phyloP scores from a whole-genome alignment of 2,113 vertebrate genomes.

The Tachysurus fulvidraco region DNA sequence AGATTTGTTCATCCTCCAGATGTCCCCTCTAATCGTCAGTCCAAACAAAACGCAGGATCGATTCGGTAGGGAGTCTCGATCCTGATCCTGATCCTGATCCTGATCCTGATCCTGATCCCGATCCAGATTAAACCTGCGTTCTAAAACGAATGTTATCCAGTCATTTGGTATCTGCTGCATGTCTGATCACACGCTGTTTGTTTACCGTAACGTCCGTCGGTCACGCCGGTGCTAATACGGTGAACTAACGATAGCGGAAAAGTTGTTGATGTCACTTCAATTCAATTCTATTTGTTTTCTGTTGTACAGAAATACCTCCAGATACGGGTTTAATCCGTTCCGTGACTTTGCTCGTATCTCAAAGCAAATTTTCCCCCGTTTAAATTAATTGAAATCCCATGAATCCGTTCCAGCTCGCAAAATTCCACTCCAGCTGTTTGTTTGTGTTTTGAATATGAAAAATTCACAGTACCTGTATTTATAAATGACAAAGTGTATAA shows the following conservation, averaged over 20 bases:
- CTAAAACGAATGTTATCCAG: neutral
- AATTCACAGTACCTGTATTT: too few relatives aligned
- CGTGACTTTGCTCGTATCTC: too few relatives aligned
- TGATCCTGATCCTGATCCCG: too few relatives aligned
- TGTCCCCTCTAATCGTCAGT: constrained; percentile 53
- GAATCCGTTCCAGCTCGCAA: too few relatives aligned
- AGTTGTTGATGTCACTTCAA: neutral
- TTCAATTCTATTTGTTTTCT: neutral
- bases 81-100: constrained; percentile 1
- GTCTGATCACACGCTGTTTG: neutral
- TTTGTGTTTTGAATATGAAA: too few relatives aligned
- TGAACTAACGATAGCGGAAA: neutral
- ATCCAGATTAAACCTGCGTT: neutral
- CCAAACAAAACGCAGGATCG: constrained; percentile 23
- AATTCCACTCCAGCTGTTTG: too few relatives aligned
- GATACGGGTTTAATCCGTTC: too few relatives aligned
- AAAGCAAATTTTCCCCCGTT: too few relatives aligned
- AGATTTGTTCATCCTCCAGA: constrained; percentile 54
- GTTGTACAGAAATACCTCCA: too few relatives aligned
- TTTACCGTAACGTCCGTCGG: neutral
- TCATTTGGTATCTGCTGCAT: neutral
- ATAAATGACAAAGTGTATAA: too few relatives aligned
- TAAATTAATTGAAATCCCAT: too few relatives aligned
- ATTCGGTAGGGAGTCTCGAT: constrained; percentile 37
- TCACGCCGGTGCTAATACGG: neutral